Conservation (phyloP, 2,113 vertebrate genomes). For the Probosciger aterrimus region DNA sequence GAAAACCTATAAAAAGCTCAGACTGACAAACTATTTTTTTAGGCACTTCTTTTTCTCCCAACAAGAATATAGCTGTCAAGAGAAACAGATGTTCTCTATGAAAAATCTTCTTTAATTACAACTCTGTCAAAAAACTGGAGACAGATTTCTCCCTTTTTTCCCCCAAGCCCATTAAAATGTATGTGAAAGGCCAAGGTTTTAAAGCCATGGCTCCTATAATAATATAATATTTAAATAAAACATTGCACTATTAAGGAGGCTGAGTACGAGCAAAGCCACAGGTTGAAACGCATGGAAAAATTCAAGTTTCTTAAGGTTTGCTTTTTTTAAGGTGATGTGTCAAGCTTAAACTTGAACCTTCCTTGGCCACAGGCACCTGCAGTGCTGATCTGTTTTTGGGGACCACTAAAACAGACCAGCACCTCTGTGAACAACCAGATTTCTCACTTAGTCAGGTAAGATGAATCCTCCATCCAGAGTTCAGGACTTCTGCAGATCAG, state of each 20-base stretch:
- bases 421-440: not conserved
- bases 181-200: not conserved
- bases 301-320: not conserved
- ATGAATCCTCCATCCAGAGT: not conserved
- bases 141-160: not conserved
- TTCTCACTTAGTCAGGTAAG: not conserved
- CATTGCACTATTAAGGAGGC: not conserved
- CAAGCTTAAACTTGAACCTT: not conserved
- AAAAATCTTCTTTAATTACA: conserved; percentile 60
- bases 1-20: conserved; percentile 51
- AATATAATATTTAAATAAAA: conserved; percentile 16
- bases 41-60: conserved; percentile 53
- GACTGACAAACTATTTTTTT: conserved; percentile 58
- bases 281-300: not conserved
- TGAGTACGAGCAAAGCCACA: not conserved
- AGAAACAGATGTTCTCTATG: conserved; percentile 57
- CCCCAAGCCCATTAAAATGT: not conserved
- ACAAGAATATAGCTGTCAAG: conserved; percentile 63
- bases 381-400: not conserved
- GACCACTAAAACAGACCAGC: not conserved
- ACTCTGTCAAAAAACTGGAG: conserved; percentile 22
- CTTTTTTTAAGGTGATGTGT: not conserved
- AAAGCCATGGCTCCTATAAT: not conserved
- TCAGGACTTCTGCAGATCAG: not conserved
- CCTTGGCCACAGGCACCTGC: rapidly evolving